Evolutionary conservation across 2,888 invertebrate species (phyloP).

Genomic region (Pristionchus arcanus): DNA sequence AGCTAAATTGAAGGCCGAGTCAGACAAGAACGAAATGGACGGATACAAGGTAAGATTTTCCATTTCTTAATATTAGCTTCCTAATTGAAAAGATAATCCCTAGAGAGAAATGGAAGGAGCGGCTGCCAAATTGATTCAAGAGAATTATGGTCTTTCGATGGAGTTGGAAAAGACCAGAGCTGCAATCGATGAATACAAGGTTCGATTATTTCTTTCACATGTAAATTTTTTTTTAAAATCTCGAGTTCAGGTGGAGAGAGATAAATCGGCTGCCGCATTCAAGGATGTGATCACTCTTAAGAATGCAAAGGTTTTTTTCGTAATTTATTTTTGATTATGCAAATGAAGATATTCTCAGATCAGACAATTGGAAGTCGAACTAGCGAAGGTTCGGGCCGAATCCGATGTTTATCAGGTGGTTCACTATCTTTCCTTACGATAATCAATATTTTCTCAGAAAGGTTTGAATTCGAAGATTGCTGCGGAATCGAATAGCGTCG

Average conservation of each 20-base stretch:
- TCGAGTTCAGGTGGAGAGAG: neutral
- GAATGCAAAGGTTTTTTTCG: neutral
- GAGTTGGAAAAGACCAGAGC: neutral
- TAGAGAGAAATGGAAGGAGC: neutral
- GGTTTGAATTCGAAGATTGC: neutral
- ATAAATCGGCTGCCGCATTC: neutral
- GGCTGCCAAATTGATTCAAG: neutral
- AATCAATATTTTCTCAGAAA: neutral
- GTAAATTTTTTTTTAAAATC: neutral
- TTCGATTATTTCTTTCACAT: neutral
- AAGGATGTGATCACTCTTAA: slow-evolving; percentile 12
- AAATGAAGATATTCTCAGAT: neutral
- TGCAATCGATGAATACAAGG: neutral
- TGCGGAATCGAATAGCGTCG: neutral
- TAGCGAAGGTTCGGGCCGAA: no score
- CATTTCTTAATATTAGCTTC: neutral
- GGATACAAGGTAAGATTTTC: neutral
- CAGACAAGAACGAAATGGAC: neutral
- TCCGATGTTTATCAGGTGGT: no score
- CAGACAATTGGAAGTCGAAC: no score
- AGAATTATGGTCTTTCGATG: neutral
- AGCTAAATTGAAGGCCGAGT: neutral
- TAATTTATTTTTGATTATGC: neutral
- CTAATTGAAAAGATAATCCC: neutral
- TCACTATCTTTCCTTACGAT: no score